Evolutionary conservation across 1,140 invertebrate species (phyloP), one percentile per base, ranked within the genome.

Genomic region (Limonius californicus): DNA sequence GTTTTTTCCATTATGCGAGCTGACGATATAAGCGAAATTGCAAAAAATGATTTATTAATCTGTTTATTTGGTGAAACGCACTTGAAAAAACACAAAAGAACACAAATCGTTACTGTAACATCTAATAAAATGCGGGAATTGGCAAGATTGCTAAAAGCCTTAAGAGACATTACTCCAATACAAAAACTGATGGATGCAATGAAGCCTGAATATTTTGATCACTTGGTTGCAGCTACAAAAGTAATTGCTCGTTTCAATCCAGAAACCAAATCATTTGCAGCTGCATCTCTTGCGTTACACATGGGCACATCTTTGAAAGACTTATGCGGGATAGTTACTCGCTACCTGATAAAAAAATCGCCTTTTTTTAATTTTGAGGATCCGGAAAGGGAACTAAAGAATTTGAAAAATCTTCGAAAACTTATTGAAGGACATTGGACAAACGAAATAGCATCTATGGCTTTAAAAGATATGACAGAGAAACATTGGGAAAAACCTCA

Each of bases 91-190:
- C 63, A 69, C 43, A 68, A 69, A 32, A 4, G 27, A 32, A 11
- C 11, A 11, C 27, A 32, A 32, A 32, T 32, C 27, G 11, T 6
- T 11, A 15, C 4, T 23, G 68, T 57, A 50, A 68, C 60, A 53
- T 66, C 63, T n/a, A 70, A 68, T 47, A 63, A 64, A 64, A 68
- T 68, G 55, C 39, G 61, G n/a, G 64, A 68, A 54, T n/a, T 58
- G 30, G 62, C 57, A 2, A 54, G 63, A 32, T 32, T 68, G 9
- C 20, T 70, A 7, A 61, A 68, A 39, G 47, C 59, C 20, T 53
- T 66, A n/a, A 45, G 61, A 43, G 21, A 63, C 11, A 14, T 57
- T 9, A 59, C 7, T 23, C 16, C n/a, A 19, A 32, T 11, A 6
- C 27, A 32, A 32, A 32, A 32, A 6, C 15, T 8, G 20, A 20